Evolutionary conservation across 2,888 invertebrate species (phyloP).

Genomic region (Eurytoma adleriae): DNA sequence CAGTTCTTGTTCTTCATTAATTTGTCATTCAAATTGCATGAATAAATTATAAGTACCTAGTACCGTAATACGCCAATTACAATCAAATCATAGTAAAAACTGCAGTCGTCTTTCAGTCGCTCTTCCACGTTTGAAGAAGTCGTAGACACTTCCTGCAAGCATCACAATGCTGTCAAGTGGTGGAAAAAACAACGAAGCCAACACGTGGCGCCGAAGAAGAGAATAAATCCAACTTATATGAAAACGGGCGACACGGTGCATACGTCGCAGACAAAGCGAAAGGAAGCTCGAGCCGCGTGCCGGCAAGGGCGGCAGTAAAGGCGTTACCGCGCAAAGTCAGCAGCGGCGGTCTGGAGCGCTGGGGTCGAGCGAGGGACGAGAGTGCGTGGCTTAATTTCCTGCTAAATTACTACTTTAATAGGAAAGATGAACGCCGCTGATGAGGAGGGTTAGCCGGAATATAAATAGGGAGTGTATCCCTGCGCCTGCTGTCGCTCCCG

Average conservation of each 20-base stretch:
- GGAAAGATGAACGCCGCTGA: constrained; percentile 76
- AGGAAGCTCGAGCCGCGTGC: neutral
- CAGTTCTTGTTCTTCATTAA: too few species aligned
- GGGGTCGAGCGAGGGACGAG: constrained; percentile 65
- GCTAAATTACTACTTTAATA: constrained; percentile 77
- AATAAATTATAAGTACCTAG: too few species aligned
- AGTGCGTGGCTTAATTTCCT: constrained; percentile 76
- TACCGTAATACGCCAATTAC: too few species aligned
- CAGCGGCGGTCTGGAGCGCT: constrained; percentile 10
- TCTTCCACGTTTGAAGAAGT: too few species aligned
- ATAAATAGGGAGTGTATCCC: constrained; percentile 72
- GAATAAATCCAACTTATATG: neutral
- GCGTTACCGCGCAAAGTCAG: neutral
- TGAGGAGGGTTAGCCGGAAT: constrained; percentile 76
- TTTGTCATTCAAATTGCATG: too few species aligned
- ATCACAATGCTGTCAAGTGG: too few species aligned
- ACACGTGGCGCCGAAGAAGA: too few species aligned
- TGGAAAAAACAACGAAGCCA: too few species aligned
- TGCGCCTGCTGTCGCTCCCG: neutral
- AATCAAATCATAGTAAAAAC: too few species aligned
- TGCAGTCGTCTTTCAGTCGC: too few species aligned
- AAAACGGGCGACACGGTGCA: neutral
- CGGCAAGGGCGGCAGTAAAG: neutral
- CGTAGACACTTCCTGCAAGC: too few species aligned
- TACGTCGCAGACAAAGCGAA: neutral